Evolutionary conservation across 2,113 vertebrate genomes (phyloP).

Genomic region (western clawed frog (Xenopus tropicalis)): DNA sequence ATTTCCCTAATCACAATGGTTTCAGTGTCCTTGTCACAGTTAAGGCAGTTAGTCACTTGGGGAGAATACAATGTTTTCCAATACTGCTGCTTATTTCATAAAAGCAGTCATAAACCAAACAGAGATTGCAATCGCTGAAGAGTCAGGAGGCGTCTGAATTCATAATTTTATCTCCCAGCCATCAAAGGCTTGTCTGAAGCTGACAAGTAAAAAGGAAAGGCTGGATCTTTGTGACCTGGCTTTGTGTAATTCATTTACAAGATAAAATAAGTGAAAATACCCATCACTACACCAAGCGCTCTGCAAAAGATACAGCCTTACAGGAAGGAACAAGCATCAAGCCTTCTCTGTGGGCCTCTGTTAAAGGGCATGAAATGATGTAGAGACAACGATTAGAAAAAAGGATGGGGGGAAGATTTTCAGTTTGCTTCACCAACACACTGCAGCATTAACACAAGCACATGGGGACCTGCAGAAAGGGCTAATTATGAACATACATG

Average conservation of each 20-base stretch:
- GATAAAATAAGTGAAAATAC: slow-evolving; percentile 73
- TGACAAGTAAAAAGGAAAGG: slow-evolving; percentile 21
- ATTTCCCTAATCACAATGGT: slow-evolving; percentile 27
- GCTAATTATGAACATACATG: background rate
- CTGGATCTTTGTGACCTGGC: slow-evolving; percentile 45
- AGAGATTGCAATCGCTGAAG: slow-evolving; percentile 56
- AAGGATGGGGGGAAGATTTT: background rate
- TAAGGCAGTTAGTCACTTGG: slow-evolving; percentile 56
- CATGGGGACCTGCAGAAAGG: background rate
- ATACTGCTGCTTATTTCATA: slow-evolving; percentile 34
- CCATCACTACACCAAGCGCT: slow-evolving; percentile 57
- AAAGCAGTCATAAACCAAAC: slow-evolving; percentile 19
- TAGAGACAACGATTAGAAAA: background rate
- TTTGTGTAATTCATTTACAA: slow-evolving; percentile 69
- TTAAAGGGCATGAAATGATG: background rate
- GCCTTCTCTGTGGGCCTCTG: background rate
- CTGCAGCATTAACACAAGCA: background rate
- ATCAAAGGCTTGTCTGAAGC: slow-evolving; percentile 41
- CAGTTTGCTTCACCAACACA: background rate
- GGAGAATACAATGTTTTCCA: slow-evolving; percentile 53
- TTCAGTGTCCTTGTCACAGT: slow-evolving; percentile 50
- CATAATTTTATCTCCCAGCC: slow-evolving; percentile 48
- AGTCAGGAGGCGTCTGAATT: slow-evolving; percentile 53
- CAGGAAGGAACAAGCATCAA: slow-evolving; percentile 5
- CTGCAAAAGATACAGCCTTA: slow-evolving; percentile 54